phyloP scores from a whole-genome alignment of 2,113 vertebrate species.

The Plecotus auritus region DNA sequence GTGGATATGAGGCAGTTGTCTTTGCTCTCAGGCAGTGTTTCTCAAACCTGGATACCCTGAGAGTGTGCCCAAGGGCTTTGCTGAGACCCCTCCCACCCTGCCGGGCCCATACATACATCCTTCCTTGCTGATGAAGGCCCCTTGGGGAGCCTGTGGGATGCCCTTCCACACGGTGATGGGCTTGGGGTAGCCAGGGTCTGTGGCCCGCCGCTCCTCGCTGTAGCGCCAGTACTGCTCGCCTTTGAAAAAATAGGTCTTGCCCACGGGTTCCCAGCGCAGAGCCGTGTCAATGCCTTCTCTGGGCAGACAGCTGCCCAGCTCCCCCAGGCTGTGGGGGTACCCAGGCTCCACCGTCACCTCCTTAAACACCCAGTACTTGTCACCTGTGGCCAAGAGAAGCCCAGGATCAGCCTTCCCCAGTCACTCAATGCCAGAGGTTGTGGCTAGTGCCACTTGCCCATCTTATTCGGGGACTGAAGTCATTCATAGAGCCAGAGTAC shows the following conservation, averaged over 20 bases:
- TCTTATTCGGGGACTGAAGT: not conserved
- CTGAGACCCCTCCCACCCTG: not conserved
- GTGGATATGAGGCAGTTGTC: not conserved
- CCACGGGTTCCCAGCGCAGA: constrained; percentile 95
- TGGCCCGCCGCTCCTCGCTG: constrained; percentile 93
- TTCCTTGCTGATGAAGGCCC: constrained; percentile 97
- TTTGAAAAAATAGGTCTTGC: constrained; percentile 99
- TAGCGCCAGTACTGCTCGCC: constrained; percentile 98
- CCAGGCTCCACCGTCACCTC: constrained; percentile 95
- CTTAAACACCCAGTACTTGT: constrained; percentile 98
- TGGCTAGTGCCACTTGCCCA: not conserved
- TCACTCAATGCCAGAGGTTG: not conserved
- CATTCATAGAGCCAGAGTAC: not conserved
- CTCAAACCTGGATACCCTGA: not conserved
- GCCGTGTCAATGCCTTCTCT: constrained; percentile 96
- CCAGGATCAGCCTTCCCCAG: not conserved
- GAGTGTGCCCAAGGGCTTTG: not conserved
- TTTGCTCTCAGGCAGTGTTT: not conserved
- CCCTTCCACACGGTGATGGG: constrained; percentile 97
- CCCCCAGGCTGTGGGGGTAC: constrained; percentile 93
- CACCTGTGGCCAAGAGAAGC: constrained; percentile 81
- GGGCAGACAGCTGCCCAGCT: constrained; percentile 93
- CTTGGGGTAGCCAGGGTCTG: constrained; percentile 95
- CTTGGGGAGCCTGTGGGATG: constrained; percentile 93
- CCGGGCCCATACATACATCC: constrained; percentile 88